Percentiles rank a stretch among this genome's conserved stretches.
phyloP scores from a whole-genome alignment of 2,797 vertebrate genomes.

The Alouatta caraya region DNA sequence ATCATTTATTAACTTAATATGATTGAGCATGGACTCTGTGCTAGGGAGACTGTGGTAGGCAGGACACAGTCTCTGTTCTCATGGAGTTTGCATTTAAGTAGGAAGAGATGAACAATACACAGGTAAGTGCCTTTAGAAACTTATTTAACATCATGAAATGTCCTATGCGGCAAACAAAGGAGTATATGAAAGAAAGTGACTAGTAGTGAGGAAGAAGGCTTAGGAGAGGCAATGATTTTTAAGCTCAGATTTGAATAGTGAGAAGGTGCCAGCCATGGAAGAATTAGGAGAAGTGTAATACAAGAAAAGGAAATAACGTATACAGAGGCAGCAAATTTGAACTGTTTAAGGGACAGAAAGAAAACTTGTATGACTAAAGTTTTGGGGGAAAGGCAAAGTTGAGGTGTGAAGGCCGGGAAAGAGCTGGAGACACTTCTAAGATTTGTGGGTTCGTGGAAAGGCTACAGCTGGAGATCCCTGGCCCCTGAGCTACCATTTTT shows the following conservation, averaged over 20 bases:
- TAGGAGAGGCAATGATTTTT: background rate
- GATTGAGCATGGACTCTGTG: background rate
- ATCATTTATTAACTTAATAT: background rate
- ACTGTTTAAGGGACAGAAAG: background rate
- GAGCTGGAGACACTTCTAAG: background rate
- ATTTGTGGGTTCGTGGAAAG: background rate
- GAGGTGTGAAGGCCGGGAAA: background rate
- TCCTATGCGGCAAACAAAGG: background rate
- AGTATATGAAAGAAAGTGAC: background rate
- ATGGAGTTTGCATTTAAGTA: background rate
- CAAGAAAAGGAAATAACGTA: background rate
- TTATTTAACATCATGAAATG: background rate
- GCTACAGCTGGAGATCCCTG: background rate
- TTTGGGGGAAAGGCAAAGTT: background rate
- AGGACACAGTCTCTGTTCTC: background rate
- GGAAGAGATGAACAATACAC: background rate
- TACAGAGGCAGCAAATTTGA: background rate
- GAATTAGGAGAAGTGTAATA: background rate
- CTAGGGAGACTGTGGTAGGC: fast-evolving
- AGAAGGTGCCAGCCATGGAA: background rate
- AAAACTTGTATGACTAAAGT: background rate
- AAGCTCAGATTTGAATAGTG: background rate
- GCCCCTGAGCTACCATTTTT: fast-evolving
- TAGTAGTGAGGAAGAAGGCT: background rate
- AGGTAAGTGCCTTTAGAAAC: background rate